Evolutionary conservation across 2,888 invertebrate genomes (phyloP).

Genomic region (Hypolimnas misippus): DNA sequence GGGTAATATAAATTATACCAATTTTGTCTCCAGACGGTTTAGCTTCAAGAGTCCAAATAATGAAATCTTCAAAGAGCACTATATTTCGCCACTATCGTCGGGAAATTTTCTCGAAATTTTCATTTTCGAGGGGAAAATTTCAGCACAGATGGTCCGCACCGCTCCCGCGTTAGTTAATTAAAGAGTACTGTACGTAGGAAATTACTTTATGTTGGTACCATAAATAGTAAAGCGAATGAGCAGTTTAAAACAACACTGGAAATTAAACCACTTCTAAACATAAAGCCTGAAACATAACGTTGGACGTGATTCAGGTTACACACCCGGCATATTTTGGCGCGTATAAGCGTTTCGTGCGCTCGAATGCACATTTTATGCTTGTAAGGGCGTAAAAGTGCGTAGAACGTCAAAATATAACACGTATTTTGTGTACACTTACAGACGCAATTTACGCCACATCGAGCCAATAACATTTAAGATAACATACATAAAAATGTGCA

Average conservation of each 20-base stretch:
- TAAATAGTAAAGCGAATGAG: slow-evolving; percentile 22
- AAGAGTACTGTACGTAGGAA: slow-evolving; percentile 34
- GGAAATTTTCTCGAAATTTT: slow-evolving; percentile 35
- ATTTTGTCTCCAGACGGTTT: neutral
- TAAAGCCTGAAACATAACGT: too few relatives aligned
- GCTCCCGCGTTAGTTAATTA: slow-evolving; percentile 39
- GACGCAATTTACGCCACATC: too few relatives aligned
- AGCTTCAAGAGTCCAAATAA: slow-evolving; percentile 20
- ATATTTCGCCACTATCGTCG: slow-evolving; percentile 28
- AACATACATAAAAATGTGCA: too few relatives aligned
- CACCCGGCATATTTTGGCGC: too few relatives aligned
- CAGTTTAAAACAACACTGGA: slow-evolving; percentile 9
- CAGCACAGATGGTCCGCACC: slow-evolving; percentile 36
- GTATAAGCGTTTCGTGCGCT: too few relatives aligned
- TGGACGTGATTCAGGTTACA: too few relatives aligned
- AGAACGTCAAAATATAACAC: too few relatives aligned
- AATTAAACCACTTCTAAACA: slow-evolving; percentile 14
- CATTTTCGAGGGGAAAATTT: slow-evolving; percentile 33
- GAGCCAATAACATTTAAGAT: too few relatives aligned
- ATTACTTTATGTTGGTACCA: slow-evolving; percentile 31
- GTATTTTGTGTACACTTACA: too few relatives aligned
- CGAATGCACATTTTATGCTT: too few relatives aligned
- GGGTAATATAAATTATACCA: neutral
- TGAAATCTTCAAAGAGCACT: slow-evolving; percentile 23
- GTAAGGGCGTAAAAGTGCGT: too few relatives aligned